Evolutionary conservation across 2,888 invertebrate genomes (phyloP).

Genomic region (Diaperis boleti): DNA sequence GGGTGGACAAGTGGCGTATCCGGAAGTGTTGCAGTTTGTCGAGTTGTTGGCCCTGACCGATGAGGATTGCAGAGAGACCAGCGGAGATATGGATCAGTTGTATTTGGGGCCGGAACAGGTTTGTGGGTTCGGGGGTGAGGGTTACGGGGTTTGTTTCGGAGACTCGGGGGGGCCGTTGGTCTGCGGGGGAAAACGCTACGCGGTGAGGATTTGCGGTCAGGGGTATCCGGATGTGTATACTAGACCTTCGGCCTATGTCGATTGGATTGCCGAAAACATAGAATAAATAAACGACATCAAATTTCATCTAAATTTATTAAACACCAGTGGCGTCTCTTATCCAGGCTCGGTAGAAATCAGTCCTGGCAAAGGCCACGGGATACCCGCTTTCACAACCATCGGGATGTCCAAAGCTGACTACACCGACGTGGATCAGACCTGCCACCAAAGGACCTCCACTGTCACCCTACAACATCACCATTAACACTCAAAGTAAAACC

Average conservation of each 20-base stretch:
- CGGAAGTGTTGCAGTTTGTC: background rate
- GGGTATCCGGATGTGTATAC: background rate
- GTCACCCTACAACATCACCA: slow-evolving; percentile 20
- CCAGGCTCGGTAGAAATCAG: background rate
- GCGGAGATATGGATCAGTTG: background rate
- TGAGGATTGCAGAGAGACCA: background rate
- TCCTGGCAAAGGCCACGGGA: background rate
- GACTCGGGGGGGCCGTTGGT: background rate
- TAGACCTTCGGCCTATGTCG: too few species aligned
- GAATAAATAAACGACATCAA: background rate
- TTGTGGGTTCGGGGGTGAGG: background rate
- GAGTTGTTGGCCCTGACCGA: background rate
- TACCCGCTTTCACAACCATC: slow-evolving; percentile 17
- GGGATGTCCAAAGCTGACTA: slow-evolving; percentile 17
- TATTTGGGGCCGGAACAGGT: background rate
- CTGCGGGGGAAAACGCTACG: background rate
- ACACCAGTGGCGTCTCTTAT: background rate
- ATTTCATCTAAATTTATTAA: background rate
- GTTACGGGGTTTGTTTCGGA: background rate
- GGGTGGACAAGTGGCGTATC: background rate
- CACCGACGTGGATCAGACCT: slow-evolving; percentile 9
- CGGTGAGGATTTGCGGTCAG: background rate
- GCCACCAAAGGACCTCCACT: slow-evolving; percentile 25
- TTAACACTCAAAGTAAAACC: too few species aligned
- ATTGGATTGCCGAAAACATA: background rate